A percentile compares a stretch with the other conserved stretches of the same genome.
phyloP scores from a whole-genome alignment of 2,888 invertebrate species.

The Parelbella ahira region DNA sequence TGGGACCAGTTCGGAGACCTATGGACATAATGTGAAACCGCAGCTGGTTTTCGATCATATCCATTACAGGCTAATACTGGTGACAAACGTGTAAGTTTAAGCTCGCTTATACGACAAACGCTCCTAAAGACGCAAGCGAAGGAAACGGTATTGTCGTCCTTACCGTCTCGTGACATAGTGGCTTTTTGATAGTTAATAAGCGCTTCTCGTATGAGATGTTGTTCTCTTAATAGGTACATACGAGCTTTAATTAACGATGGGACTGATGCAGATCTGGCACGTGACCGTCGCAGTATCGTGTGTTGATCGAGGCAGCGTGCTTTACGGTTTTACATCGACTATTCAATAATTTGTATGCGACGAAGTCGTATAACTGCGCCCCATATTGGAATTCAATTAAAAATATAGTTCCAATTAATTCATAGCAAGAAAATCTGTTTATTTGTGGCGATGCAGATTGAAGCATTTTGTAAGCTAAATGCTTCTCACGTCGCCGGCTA shows the following conservation, averaged over 20 bases:
- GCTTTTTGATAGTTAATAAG: constrained; percentile 28
- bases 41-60: constrained; percentile 62
- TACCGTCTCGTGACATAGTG: constrained; percentile 10
- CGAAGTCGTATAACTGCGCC: not conserved
- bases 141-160: not conserved
- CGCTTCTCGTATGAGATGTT: constrained; percentile 36
- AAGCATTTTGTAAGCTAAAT: constrained; percentile 8
- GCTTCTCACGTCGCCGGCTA: constrained; percentile 16
- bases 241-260: constrained; percentile 39
- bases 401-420: constrained; percentile 6
- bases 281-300: constrained; percentile 36
- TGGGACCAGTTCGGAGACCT: constrained; percentile 68
- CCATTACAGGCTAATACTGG: constrained; percentile 53
- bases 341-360: constrained; percentile 14
- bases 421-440: not conserved
- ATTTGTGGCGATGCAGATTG: constrained; percentile 7
- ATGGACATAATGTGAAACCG: constrained; percentile 62
- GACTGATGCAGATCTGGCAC: constrained; percentile 40
- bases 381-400: constrained; percentile 9
- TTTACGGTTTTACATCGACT: constrained; percentile 29
- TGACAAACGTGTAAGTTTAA: constrained; percentile 48
- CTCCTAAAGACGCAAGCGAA: constrained; percentile 5
- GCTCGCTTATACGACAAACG: constrained; percentile 33
- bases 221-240: constrained; percentile 33
- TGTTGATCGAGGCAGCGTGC: constrained; percentile 27